Evolutionary conservation across 1,140 invertebrate genomes (phyloP).

Genomic region (Pseudachorutes palmiensis): DNA sequence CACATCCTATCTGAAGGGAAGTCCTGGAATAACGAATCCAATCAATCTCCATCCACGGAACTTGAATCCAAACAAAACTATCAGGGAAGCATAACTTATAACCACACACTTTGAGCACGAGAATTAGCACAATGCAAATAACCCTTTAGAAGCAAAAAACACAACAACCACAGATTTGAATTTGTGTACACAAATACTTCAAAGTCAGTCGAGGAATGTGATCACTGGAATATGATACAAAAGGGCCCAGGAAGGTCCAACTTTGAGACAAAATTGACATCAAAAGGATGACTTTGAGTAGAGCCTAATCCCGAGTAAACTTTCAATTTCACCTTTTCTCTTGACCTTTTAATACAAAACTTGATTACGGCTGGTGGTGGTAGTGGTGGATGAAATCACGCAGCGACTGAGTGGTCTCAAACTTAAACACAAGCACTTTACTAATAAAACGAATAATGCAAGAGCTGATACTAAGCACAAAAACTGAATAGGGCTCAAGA

Average conservation of each 20-base stretch:
- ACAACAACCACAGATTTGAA: no score
- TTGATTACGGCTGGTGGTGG: background rate
- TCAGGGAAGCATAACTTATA: no score
- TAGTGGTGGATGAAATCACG: background rate
- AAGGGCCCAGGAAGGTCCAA: background rate
- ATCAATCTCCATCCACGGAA: no score
- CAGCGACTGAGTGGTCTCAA: background rate
- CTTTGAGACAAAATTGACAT: background rate
- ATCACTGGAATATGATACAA: no score
- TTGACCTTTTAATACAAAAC: background rate
- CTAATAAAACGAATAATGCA: background rate
- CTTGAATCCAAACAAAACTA: no score
- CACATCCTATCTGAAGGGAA: no score
- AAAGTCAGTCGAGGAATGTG: no score
- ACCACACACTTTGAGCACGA: no score
- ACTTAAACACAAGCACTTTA: background rate
- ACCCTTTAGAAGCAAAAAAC: no score
- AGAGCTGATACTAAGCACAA: background rate
- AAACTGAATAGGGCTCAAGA: background rate
- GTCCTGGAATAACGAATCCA: no score
- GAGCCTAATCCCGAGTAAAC: background rate
- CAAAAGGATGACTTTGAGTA: background rate
- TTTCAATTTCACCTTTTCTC: background rate
- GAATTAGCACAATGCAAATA: no score
- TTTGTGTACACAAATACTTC: no score